A percentile compares a stretch with the other conserved stretches of the same genome.
Evolutionary conservation across 2,888 invertebrate species (phyloP).

Genomic region (Poecilus cupreus): DNA sequence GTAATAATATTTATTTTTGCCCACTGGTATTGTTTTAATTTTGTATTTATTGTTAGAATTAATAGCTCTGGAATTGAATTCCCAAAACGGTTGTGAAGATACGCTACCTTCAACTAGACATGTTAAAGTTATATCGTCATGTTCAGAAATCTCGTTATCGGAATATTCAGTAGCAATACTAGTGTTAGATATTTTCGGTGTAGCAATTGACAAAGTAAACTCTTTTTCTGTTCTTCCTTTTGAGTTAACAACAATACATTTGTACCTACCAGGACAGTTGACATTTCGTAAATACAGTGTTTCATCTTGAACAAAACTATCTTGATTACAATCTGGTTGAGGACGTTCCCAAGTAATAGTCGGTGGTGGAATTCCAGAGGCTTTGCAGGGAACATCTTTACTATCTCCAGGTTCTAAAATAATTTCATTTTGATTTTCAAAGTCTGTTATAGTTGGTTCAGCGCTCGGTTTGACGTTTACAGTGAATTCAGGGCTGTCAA

Average conservation of each 20-base stretch:
- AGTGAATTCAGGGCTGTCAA: neutral
- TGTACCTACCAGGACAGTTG: conserved; percentile 1
- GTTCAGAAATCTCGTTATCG: neutral
- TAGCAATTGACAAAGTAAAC: neutral
- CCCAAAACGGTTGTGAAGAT: neutral
- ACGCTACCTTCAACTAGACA: neutral
- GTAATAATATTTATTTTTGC: neutral
- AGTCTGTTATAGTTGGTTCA: neutral
- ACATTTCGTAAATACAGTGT: neutral
- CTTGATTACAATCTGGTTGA: neutral
- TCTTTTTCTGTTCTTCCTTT: neutral
- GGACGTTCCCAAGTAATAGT: neutral
- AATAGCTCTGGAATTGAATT: neutral
- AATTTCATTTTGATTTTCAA: neutral
- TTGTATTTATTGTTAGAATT: neutral
- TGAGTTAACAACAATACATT: neutral
- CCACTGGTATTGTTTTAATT: neutral
- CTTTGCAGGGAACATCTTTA: neutral
- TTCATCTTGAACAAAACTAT: neutral
- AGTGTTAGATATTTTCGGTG: neutral
- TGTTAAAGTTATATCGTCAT: neutral
- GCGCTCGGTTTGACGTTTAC: neutral
- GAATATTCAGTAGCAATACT: neutral
- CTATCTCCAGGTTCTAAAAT: neutral
- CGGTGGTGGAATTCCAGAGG: neutral